Base-by-base conservation (phyloP, 23 tunicate genomes). In the Pegea sp. region DNA sequence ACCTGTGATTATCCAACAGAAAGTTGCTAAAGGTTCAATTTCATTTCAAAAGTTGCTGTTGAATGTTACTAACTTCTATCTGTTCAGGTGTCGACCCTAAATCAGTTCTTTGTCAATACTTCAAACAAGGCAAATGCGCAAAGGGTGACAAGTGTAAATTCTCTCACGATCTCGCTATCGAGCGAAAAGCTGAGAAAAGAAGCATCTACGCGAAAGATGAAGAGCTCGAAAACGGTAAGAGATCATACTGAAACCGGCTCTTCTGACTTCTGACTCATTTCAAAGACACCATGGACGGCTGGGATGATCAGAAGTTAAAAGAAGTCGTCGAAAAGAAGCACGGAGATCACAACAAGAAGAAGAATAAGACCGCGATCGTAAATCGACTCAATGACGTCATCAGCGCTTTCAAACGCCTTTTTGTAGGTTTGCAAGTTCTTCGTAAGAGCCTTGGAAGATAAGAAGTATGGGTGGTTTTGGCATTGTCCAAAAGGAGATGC, bases 391-490 rank as follows among this genome's bases (percentile, higher is more conserved):
- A n/a, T n/a, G n/a, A n/a, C n/a, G n/a, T n/a, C n/a, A n/a, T n/a
- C n/a, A n/a, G n/a, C n/a, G n/a, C n/a, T n/a, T n/a, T n/a, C n/a
- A n/a, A n/a, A n/a, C 30, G 32, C 16, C 46, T 16, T 38, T 38
- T 22, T 60, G 31, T 58, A 76, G 76, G 96, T 75, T 19, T 74
- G 96, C 52, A 86, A 86, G 52, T 54, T 48, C 55, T 86, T 86
- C 46, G 28, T 86, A 48, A 80, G 69, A 57, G 93, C 93, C 2
- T 72, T 81, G 29, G 93, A 86, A 59, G 73, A 86, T 18, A 86
- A 61, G 31, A 78, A 74, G 32, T 90, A 90, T 63, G 98, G 98
- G 20, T 90, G 98, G 98, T 90, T 90, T 67, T 90, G 98, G 98
- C 55, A 26, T 23, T 90, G 98, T 49, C 98, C 98, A 6, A 90